These are phyloP conservation scores for Tinamus major DNA, from an alignment of 2,797 vertebrate species.

Conservation along the genomic window DNA sequence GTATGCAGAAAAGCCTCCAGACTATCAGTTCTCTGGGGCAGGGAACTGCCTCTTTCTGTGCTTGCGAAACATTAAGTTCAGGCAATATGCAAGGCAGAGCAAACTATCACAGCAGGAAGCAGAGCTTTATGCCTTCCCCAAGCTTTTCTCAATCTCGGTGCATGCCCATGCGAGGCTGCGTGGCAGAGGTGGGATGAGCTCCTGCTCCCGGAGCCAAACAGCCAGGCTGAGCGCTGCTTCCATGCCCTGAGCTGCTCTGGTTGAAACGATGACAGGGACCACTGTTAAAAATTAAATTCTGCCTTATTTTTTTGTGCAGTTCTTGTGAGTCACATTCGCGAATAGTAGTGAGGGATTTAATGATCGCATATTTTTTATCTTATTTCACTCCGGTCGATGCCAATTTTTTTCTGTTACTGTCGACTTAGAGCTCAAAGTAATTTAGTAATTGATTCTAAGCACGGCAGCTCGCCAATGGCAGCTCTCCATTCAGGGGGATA, in stretches of 20 bases:
- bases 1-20: neutral
- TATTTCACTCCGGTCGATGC: slow-evolving; percentile 97
- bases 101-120: neutral
- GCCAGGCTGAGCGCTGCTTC: slow-evolving; percentile 32
- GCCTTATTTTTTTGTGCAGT: slow-evolving; percentile 98
- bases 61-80: neutral
- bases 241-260: slow-evolving; percentile 75
- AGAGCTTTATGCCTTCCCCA: neutral
- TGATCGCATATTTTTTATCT: slow-evolving; percentile 99
- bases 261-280: slow-evolving; percentile 99
- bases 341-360: slow-evolving; percentile 99
- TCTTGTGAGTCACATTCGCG: slow-evolving; percentile 98
- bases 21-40: neutral
- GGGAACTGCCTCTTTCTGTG: neutral
- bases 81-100: fast-evolving
- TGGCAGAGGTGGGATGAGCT: neutral
- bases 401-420: slow-evolving; percentile 99
- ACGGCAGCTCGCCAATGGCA: slow-evolving; percentile 90
- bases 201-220: neutral
- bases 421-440: slow-evolving; percentile 99
- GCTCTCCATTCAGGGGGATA: slow-evolving; percentile 94
- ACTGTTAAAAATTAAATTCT: slow-evolving; percentile 99
- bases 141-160: neutral
- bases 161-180: neutral
- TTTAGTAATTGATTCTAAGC: slow-evolving; percentile 99